These are phyloP conservation scores for Phyllotreta cruciferae DNA, from an alignment of 2,888 invertebrate genomes.

Conservation along the genomic window DNA sequence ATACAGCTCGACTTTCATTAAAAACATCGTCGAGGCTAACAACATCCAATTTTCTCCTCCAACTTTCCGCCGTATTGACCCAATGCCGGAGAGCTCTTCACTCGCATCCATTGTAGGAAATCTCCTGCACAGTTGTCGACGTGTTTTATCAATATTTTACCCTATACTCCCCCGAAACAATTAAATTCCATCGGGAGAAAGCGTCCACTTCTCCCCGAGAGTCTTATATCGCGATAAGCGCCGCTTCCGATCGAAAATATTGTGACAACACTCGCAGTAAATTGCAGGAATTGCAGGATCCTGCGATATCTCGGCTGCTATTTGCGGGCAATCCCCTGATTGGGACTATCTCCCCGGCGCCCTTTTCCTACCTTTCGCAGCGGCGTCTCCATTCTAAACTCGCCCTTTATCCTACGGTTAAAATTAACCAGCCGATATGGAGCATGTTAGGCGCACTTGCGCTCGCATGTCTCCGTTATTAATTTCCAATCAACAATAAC, in stretches of 20 bases:
- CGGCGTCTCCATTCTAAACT: background rate
- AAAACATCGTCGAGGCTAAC: background rate
- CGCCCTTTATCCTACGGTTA: too few species aligned
- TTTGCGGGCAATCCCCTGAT: constrained; percentile 57
- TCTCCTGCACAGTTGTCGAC: constrained; percentile 22
- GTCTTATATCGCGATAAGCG: constrained; percentile 34
- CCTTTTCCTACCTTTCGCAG: constrained; percentile 47
- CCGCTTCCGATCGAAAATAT: constrained; percentile 43
- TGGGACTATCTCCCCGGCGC: constrained; percentile 54
- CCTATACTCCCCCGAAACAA: constrained; percentile 20
- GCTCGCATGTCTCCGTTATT: constrained; percentile 28
- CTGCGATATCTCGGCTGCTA: constrained; percentile 56
- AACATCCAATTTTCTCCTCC: constrained; percentile 7
- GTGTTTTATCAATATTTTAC: constrained; percentile 25
- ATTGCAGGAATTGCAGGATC: constrained; percentile 52
- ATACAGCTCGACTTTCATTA: too few species aligned
- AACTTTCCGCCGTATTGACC: constrained; percentile 9
- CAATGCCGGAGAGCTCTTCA: constrained; percentile 4
- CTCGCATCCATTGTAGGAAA: constrained; percentile 21
- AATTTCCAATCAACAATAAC: constrained; percentile 31
- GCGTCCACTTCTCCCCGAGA: constrained; percentile 27
- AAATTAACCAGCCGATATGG: background rate
- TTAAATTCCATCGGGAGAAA: constrained; percentile 25
- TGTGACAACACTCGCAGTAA: constrained; percentile 52
- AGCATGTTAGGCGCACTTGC: constrained; percentile 5